phyloP scores from a whole-genome alignment of 2,113 vertebrate genomes.

The Rhea americana region DNA sequence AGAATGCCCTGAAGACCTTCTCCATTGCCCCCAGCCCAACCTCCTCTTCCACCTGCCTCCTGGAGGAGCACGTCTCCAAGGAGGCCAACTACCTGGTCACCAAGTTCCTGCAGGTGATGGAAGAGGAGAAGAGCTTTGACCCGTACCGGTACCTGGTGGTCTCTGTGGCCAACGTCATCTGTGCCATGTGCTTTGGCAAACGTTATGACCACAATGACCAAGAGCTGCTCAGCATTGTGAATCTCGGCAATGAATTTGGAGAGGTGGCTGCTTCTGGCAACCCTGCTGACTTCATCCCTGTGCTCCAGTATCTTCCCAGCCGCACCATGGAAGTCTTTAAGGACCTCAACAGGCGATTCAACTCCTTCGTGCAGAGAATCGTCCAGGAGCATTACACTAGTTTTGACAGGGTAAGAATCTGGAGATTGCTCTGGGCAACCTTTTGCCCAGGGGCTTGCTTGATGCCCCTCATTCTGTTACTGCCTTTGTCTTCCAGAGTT shows the following conservation, averaged over 20 bases:
- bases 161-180: constrained; percentile 88
- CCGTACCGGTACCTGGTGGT: constrained; percentile 77
- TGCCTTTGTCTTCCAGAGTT: constrained; percentile 37
- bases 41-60: constrained; percentile 65
- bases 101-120: constrained; percentile 74
- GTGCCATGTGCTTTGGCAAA: constrained; percentile 87
- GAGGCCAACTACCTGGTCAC: constrained; percentile 79
- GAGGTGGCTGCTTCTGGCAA: constrained; percentile 75
- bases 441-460: constrained; percentile 64
- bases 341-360: constrained; percentile 75
- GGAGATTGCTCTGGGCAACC: constrained; percentile 56
- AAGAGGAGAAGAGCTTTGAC: constrained; percentile 77
- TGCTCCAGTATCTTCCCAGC: constrained; percentile 83
- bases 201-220: constrained; percentile 80
- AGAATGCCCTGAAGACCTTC: constrained; percentile 82
- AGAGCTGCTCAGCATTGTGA: constrained; percentile 81
- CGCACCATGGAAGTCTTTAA: constrained; percentile 75
- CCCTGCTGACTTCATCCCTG: constrained; percentile 87
- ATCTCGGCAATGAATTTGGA: constrained; percentile 76
- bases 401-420: constrained; percentile 80
- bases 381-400: constrained; percentile 82
- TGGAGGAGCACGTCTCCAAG: constrained; percentile 83
- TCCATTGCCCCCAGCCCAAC: constrained; percentile 46
- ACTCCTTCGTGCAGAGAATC: constrained; percentile 33
- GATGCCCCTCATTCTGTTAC: neutral